Conservation (phyloP, 2,797 vertebrate species). For the Sparidentex hasta region DNA sequence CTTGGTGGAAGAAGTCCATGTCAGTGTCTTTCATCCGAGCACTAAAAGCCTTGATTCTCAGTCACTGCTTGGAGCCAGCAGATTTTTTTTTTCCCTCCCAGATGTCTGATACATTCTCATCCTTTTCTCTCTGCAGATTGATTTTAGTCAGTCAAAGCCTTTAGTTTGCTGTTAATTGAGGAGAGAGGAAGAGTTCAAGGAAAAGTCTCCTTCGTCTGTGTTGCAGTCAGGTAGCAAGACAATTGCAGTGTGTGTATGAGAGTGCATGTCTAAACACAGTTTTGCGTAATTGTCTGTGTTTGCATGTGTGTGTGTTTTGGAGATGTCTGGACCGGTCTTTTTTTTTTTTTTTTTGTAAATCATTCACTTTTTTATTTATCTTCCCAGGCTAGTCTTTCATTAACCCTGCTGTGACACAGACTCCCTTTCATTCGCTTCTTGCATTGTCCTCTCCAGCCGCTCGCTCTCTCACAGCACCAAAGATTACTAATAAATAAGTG, state of each 20-base stretch:
- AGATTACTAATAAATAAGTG: slow-evolving; percentile 77
- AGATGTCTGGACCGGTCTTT: slow-evolving; percentile 43
- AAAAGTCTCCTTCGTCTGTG: slow-evolving; percentile 22
- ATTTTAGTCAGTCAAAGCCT: slow-evolving; percentile 33
- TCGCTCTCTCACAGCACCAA: slow-evolving; percentile 62
- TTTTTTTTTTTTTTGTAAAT: slow-evolving; percentile 61
- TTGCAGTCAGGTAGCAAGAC: slow-evolving; percentile 30
- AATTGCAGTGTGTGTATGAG: slow-evolving; percentile 4
- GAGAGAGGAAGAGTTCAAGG: slow-evolving; percentile 45
- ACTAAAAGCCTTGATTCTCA: slow-evolving; percentile 15
- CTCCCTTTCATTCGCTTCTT: slow-evolving; percentile 70
- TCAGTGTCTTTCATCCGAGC: neutral
- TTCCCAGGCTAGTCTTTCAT: slow-evolving; percentile 80
- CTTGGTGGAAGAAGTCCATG: slow-evolving; percentile 2
- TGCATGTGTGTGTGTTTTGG: slow-evolving; percentile 35
- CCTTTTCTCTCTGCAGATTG: slow-evolving; percentile 31
- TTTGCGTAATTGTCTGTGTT: slow-evolving; percentile 25
- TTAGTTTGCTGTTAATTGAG: slow-evolving; percentile 27
- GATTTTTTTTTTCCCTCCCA: neutral
- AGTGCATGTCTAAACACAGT: slow-evolving; percentile 7
- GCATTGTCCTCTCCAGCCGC: slow-evolving; percentile 72
- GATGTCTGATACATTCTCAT: slow-evolving; percentile 15
- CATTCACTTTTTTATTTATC: slow-evolving; percentile 79
- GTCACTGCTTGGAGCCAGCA: slow-evolving; percentile 2
- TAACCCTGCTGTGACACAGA: slow-evolving; percentile 76